These are phyloP conservation scores for Xiphorhynchus erythropygius DNA, from an alignment of 2,797 vertebrate genomes.

Conservation along the genomic window DNA sequence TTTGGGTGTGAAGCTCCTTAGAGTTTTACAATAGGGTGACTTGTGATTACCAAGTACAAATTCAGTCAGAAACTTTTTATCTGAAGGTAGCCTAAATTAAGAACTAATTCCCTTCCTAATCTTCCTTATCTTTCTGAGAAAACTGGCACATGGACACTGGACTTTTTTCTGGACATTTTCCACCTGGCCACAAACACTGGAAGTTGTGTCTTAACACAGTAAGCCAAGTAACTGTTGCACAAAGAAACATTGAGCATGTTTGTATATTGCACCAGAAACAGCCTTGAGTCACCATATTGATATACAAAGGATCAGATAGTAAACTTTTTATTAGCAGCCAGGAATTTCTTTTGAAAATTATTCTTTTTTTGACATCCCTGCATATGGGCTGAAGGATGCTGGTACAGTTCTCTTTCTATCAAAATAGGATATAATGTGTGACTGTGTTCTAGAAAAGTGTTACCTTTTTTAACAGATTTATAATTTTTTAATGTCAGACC, in stretches of 20 bases:
- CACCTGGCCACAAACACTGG: neutral
- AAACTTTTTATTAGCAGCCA: conserved; percentile 41
- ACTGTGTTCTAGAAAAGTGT: conserved; percentile 60
- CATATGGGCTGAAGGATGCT: conserved; percentile 59
- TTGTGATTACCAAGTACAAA: neutral
- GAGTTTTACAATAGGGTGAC: neutral
- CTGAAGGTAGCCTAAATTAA: neutral
- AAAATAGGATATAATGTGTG: conserved; percentile 57
- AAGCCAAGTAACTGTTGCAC: neutral
- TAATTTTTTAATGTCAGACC: conserved; percentile 63
- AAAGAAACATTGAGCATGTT: neutral
- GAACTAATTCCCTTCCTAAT: neutral
- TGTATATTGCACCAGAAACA: neutral
- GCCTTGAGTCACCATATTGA: conserved; percentile 15
- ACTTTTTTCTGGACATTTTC: neutral
- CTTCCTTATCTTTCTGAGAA: neutral
- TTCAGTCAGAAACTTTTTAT: neutral
- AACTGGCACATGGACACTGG: neutral
- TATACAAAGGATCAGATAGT: conserved; percentile 9
- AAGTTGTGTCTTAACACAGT: neutral
- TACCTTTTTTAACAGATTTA: conserved; percentile 62
- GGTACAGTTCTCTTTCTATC: conserved; percentile 55
- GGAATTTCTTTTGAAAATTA: conserved; percentile 29
- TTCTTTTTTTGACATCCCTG: conserved; percentile 48
- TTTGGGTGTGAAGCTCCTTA: neutral